Evolutionary conservation across 92 coral and sea anemone genomes (phyloP), one percentile per base, ranked within the genome.

Genomic region (Parazoanthus swiftii): DNA sequence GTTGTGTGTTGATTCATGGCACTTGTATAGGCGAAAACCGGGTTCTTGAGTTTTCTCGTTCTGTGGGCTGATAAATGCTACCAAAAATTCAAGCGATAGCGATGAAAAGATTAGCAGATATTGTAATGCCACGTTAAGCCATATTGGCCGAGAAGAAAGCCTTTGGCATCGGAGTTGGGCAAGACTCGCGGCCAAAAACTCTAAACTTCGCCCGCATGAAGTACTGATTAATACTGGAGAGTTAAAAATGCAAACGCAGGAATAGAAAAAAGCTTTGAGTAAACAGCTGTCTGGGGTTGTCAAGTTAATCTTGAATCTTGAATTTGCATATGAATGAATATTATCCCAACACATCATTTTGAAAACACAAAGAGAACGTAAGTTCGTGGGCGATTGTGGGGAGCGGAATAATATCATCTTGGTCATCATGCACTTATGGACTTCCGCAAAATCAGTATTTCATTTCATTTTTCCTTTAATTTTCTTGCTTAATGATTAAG

Each of bases 271-370:
- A 46, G 43, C 39, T 46, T 84, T 71, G 75, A 84, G 48, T 73
- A 84, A 48, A 84, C 87, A 84, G 87, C 87, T 84, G 87, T 70
- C 87, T 42, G 65, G 37, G 65, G 66, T 35, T 84, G 79, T 84
- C 87, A 79, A 79, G 35, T 46, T 46, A 79, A 42, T 71, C 26
- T 43, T 25, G 68, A 72, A 46, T 6, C 13, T 46, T 44, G 46
- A 84, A 82, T 84, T 84, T 84, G 77, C 87, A 84, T 84, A 84
- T 84, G 87, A 84, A 84, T 84, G 68, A 50, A 3, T 18, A 68
- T 16, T 66, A 44, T 70, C 42, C 68, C 59, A 29, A 71, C 66
- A 72, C 23, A 43, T 39, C 39, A 42, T 82, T 23, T 81, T 65
- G 46, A 46, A 50, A 48, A 51, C 75, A 68, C 37, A 35, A 73